Evolutionary conservation across 2,113 vertebrate species (phyloP), one percentile per base, ranked within the genome.

Genomic region (Ciconia maguari): DNA sequence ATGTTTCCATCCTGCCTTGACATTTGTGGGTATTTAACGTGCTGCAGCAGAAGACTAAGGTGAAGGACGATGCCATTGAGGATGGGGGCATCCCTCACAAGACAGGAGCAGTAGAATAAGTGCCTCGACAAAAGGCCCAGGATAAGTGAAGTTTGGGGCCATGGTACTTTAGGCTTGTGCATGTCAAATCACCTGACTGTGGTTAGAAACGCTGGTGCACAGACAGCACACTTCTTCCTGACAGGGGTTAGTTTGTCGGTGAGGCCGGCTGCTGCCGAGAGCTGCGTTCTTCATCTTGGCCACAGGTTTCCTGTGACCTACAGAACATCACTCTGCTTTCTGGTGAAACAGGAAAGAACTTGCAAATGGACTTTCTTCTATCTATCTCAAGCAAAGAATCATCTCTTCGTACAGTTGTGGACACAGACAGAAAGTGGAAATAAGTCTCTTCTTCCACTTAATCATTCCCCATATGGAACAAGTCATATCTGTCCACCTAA

Each of bases 381-480:
- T 38, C 38, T 38, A 3, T 30, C 62, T 48, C 30, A 16, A 71
- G 42, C 21, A 38, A 68, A 46, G 38, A 76, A 71, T 21, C 20
- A 2, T 36, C 57, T 51, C 83, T 58, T 44, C 0, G 0, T 38
- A 7, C 32, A 85, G 29, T 62, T 69, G 57, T 48, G 57, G 58
- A 22, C 34, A 30, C n/a, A 34, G 21, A 46, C 30, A 42, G 36
- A 65, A 34, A 30, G 27, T 48, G 42, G 48, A 46, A 80, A 49
- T 13, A 9, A 15, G 18, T 29, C 71, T 48, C 17, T 68, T 48
- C 27, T 61, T 49, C 58, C 69, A n/a, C 26, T 46, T 52, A 54
- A 58, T 42, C 3, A 0, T 64, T 61, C 26, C 26, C 51, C 2
- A 0, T 7, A 5, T 0, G 3, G 77, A 66, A 24, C 14, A 38